Evolutionary conservation across 2,888 invertebrate species (phyloP).

Genomic region (Xestia rhomboidea): DNA sequence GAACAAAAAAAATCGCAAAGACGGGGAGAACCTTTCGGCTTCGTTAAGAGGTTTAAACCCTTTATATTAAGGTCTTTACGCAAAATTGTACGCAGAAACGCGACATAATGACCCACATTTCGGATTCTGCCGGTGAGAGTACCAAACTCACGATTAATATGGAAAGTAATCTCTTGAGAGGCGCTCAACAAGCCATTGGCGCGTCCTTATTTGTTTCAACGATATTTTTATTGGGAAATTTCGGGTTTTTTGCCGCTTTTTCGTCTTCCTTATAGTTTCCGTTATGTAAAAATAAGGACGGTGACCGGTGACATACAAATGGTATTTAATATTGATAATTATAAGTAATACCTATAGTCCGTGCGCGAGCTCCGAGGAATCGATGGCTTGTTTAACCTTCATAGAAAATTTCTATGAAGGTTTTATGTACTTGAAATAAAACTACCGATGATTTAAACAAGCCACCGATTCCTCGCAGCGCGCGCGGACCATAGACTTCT

Average conservation of each 20-base stretch:
- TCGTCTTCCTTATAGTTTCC: constrained; percentile 51
- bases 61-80: constrained; percentile 57
- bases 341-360: not conserved
- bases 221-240: constrained; percentile 64
- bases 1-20: no score
- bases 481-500: no score
- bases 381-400: no score
- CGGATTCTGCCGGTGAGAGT: constrained; percentile 82
- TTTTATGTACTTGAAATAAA: no score
- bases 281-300: constrained; percentile 38
- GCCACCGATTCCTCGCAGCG: no score
- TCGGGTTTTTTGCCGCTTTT: constrained; percentile 19
- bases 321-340: constrained; percentile 16
- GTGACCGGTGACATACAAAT: constrained; percentile 11
- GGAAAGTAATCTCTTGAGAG: constrained; percentile 81
- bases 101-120: constrained; percentile 81
- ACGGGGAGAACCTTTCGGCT: no score
- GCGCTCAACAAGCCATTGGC: constrained; percentile 75
- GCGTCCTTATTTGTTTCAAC: constrained; percentile 68
- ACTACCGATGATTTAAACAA: no score
- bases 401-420: no score
- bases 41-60: no score
- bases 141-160: constrained; percentile 82
- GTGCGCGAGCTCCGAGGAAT: no score
- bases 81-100: constrained; percentile 71